A percentile compares a stretch with the other conserved stretches of the same genome.
These are phyloP conservation scores for Osmerus mordax DNA, from an alignment of 2,113 vertebrate genomes.

Conservation along the genomic window DNA sequence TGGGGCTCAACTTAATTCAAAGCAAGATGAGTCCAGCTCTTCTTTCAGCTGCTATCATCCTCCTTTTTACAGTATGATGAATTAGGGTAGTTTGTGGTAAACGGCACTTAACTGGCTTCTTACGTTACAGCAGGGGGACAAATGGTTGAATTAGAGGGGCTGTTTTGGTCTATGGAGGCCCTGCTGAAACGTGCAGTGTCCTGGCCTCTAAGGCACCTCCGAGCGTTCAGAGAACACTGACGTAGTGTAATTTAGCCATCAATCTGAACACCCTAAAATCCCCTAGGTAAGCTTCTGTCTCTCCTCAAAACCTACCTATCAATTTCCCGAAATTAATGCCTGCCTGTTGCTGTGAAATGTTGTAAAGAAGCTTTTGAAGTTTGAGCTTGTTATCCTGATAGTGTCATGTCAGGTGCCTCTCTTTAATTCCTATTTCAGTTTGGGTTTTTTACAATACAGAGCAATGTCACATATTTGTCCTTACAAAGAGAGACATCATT, in stretches of 20 bases:
- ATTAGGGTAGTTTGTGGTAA: constrained; percentile 71
- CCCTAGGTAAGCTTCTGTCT: constrained; percentile 36
- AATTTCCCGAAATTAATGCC: constrained; percentile 17
- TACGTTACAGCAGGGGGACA: constrained; percentile 63
- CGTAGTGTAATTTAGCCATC: constrained; percentile 68
- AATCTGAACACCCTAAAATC: constrained; percentile 58
- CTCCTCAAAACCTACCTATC: constrained; percentile 35
- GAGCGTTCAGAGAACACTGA: constrained; percentile 52
- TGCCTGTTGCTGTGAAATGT: constrained; percentile 7
- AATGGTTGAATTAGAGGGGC: constrained; percentile 50
- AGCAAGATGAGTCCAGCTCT: constrained; percentile 37
- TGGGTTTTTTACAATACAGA: no score
- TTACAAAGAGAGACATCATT: no score
- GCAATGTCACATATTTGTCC: no score
- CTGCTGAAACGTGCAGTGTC: constrained; percentile 31
- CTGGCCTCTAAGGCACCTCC: constrained; percentile 33
- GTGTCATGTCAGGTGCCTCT: not conserved
- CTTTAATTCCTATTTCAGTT: no score
- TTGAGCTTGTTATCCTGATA: constrained; percentile 44
- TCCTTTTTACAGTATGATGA: constrained; percentile 72
- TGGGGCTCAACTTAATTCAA: constrained; percentile 47
- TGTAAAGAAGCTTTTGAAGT: constrained; percentile 39
- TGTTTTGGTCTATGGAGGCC: constrained; percentile 47
- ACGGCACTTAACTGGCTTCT: constrained; percentile 64
- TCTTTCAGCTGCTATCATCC: constrained; percentile 71